Evolutionary conservation across 2,888 invertebrate species (phyloP).

Genomic region (Brachylomia viminalis): DNA sequence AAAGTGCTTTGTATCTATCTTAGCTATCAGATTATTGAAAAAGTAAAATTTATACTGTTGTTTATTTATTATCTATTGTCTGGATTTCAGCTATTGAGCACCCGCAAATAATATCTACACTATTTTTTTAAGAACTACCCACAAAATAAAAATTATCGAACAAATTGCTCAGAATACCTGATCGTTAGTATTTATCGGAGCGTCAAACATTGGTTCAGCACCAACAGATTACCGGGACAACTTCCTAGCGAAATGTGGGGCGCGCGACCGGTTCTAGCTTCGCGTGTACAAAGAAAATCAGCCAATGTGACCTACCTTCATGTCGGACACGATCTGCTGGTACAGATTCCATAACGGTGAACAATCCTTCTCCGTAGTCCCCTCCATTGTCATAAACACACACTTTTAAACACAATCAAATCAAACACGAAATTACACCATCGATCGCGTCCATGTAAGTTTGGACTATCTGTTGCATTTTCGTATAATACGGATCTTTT

Average conservation of each 20-base stretch:
- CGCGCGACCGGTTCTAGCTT: slow-evolving; percentile 69
- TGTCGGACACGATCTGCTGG: slow-evolving; percentile 98
- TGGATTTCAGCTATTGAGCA: neutral
- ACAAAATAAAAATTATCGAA: slow-evolving; percentile 19
- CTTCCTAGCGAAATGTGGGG: slow-evolving; percentile 75
- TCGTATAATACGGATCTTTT: slow-evolving; percentile 63
- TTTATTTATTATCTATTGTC: neutral
- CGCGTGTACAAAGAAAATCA: slow-evolving; percentile 65
- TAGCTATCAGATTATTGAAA: neutral
- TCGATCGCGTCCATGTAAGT: slow-evolving; percentile 78
- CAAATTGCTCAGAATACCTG: slow-evolving; percentile 50
- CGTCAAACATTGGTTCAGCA: slow-evolving; percentile 74
- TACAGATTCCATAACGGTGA: slow-evolving; percentile 98
- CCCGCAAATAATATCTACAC: neutral
- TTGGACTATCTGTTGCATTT: slow-evolving; percentile 86
- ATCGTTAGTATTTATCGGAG: slow-evolving; percentile 58
- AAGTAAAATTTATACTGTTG: neutral
- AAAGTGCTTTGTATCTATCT: neutral
- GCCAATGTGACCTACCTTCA: slow-evolving; percentile 94
- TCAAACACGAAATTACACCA: slow-evolving; percentile 76
- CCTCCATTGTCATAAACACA: slow-evolving; percentile 92
- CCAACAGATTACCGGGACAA: slow-evolving; percentile 77
- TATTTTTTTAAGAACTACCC: slow-evolving; percentile 37
- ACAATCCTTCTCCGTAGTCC: slow-evolving; percentile 94
- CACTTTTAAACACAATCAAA: slow-evolving; percentile 80